Percentiles rank a stretch among this genome's conserved stretches.
phyloP scores from a whole-genome alignment of 2,797 vertebrate genomes.

The Amblyopsis hoosieri region DNA sequence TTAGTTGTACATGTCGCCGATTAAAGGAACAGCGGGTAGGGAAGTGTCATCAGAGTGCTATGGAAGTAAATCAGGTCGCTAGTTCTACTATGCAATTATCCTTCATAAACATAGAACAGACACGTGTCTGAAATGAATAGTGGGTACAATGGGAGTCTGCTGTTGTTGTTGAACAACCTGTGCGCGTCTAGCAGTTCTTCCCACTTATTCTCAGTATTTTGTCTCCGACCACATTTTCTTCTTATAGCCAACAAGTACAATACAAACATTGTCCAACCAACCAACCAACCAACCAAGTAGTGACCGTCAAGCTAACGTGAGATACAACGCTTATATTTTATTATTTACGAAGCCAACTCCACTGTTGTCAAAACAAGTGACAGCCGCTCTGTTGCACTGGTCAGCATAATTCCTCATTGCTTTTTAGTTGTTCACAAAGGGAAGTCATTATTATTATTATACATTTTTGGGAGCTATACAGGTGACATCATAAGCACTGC shows the following conservation, averaged over 20 bases:
- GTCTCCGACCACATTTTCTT: no score
- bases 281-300: no score
- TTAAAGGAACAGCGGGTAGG: neutral
- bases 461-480: neutral
- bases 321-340: no score
- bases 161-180: neutral
- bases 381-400: no score
- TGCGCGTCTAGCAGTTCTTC: neutral
- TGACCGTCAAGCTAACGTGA: no score
- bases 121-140: conserved; percentile 10
- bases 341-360: no score
- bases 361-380: no score
- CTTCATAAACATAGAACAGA: conserved; percentile 6
- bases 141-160: neutral
- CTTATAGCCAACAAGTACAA: no score
- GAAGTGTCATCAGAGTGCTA: neutral
- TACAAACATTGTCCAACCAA: no score
- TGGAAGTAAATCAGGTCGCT: neutral
- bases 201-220: neutral
- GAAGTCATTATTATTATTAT: no score
- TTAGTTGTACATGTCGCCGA: neutral
- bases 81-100: conserved; percentile 2
- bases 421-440: no score
- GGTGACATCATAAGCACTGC: neutral
- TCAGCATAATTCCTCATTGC: no score